These are phyloP conservation scores for Semicossyphus pulcher DNA, from an alignment of 2,113 vertebrate genomes.

Conservation along the genomic window DNA sequence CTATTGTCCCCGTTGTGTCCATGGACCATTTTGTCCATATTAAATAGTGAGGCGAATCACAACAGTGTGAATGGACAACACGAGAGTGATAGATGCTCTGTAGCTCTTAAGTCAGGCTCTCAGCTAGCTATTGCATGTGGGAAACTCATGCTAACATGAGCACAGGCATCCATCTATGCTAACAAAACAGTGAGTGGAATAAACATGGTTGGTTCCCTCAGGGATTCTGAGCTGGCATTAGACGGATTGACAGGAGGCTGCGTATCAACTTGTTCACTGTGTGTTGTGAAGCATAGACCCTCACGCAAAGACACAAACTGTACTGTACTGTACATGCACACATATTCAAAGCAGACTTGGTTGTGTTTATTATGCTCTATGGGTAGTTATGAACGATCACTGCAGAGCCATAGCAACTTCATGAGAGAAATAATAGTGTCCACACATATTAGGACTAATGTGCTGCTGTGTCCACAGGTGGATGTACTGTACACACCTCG, in stretches of 20 bases:
- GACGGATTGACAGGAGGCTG: conserved; percentile 51
- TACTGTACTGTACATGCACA: background rate
- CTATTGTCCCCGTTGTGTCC: too few species aligned
- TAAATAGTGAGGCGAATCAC: background rate
- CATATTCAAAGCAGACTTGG: background rate
- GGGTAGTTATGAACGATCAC: background rate
- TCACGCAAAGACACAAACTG: background rate
- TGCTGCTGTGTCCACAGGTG: conserved; percentile 18
- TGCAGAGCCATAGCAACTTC: background rate
- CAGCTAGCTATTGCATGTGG: conserved; percentile 18
- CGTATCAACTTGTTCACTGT: conserved; percentile 33
- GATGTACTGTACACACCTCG: background rate
- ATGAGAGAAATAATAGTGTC: background rate
- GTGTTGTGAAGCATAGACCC: conserved; percentile 22
- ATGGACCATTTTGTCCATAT: background rate
- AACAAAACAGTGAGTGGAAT: conserved; percentile 60
- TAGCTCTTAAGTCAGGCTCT: too few species aligned
- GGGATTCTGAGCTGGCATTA: conserved; percentile 30
- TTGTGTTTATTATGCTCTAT: background rate
- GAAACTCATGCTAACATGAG: conserved; percentile 28
- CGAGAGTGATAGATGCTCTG: conserved; percentile 15
- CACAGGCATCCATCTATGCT: conserved; percentile 27
- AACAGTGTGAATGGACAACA: background rate
- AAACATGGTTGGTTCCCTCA: conserved; percentile 36
- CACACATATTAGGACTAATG: background rate